Base-by-base conservation (phyloP, 2,113 vertebrate genomes). In the Calonectris borealis region DNA sequence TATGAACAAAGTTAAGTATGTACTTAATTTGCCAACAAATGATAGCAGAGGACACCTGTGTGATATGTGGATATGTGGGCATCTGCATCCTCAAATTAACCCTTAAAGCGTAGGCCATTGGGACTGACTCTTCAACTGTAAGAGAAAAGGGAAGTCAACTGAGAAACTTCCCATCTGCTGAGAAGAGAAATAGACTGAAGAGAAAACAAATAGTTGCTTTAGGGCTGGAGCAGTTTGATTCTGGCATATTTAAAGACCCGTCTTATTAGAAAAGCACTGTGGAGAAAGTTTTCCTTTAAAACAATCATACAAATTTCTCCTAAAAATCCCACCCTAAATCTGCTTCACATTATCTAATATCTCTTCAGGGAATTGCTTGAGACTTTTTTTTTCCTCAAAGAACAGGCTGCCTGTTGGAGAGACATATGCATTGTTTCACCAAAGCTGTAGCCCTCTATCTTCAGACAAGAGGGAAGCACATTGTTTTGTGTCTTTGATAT, bases 251-350 rank as follows among this genome's bases (percentile, higher is more conserved):
- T 36, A 69, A 94, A 92, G 44, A 70, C 36, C 18, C 8, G 3
- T 51, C 66, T 91, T 89, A 89, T 70, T 94, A 96, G 70, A 79
- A 92, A 69, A 95, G 49, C 27, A 31, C 73, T 72, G 77, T 42
- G 83, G 95, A 95, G 95, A 97, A 97, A 94, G 96, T 92, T 94
- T 92, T 81, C 70, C 71, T 95, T 94, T 85, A 69, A 93, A 97
- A 57, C 73, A 91, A 42, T 89, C 31, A 5, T 68, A 73, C 51
- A 65, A 73, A 82, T 92, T 90, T 94, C 92, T 96, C 76, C 21
- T 93, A 72, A 79, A 91, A 91, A 89, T 89, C 95, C 89, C 86
- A 85, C 88, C 93, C 97, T 73, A 76, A 80, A 29, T 94, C 93
- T 96, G 94, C 38, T 94, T 91, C 62, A 14, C 49, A 65, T 95